These are phyloP conservation scores for Muraenolepis orangiensis DNA, from an alignment of 2,797 vertebrate species.

Conservation along the genomic window DNA sequence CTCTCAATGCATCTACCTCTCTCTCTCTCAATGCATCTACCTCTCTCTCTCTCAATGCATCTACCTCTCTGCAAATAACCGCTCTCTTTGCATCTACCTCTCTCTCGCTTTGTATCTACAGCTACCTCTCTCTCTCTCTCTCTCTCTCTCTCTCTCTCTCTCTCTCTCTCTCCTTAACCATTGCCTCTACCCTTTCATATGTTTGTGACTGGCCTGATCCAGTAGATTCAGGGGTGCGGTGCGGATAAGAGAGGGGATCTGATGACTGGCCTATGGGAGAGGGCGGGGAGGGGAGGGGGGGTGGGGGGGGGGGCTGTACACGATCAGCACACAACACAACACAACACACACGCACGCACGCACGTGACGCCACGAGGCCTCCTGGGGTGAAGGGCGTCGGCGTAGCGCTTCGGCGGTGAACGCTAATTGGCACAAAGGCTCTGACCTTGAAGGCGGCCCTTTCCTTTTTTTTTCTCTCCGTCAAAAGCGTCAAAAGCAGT, in stretches of 20 bases:
- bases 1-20: constrained; percentile 13
- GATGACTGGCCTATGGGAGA: constrained; percentile 47
- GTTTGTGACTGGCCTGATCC: constrained; percentile 56
- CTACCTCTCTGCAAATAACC: constrained; percentile 24
- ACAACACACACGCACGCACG: constrained; percentile 30
- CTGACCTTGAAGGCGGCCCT: constrained; percentile 70
- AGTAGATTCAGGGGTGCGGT: constrained; percentile 44
- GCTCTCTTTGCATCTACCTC: constrained; percentile 17
- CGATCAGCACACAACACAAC: constrained; percentile 53
- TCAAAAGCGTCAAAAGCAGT: constrained; percentile 61
- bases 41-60: constrained; percentile 5
- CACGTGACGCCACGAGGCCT: constrained; percentile 50
- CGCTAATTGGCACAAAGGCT: constrained; percentile 67
- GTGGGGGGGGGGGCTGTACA: constrained; percentile 48
- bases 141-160: constrained; percentile 21
- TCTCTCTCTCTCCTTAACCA: constrained; percentile 8
- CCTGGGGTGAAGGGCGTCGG: constrained; percentile 59
- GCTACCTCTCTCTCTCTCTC: constrained; percentile 17
- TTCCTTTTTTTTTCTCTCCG: constrained; percentile 48
- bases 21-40: constrained; percentile 11
- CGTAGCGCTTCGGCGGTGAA: constrained; percentile 59
- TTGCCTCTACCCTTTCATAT: not conserved
- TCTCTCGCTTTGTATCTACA: constrained; percentile 12
- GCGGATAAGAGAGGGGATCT: constrained; percentile 33
- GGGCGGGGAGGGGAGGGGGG: constrained; percentile 42